Conservation (phyloP, 2,113 vertebrate species). For the Pelusios castaneus region DNA sequence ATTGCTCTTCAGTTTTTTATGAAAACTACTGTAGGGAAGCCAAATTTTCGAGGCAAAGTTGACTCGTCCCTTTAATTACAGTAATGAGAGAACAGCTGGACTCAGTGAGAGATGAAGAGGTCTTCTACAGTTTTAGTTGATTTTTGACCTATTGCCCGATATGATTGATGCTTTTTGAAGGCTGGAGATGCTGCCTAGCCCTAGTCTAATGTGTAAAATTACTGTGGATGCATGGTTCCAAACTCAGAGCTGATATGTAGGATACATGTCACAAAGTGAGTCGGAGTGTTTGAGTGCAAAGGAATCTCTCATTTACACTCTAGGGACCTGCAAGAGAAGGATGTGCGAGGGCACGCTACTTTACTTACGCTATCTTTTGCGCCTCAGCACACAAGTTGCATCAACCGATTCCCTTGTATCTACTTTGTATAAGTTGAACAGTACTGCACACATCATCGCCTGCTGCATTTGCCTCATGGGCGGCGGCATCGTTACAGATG, state of each 20-base stretch:
- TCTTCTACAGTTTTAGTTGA: not conserved
- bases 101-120: not conserved
- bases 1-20: not conserved
- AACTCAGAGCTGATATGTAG: not conserved
- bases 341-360: not conserved
- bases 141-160: not conserved
- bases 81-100: not conserved
- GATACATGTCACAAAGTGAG: not conserved
- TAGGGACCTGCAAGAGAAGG: not conserved
- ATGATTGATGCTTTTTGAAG: not conserved
- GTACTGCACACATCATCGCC: not conserved
- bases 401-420: not conserved
- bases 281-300: not conserved
- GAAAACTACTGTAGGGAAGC: slow-evolving; percentile 10
- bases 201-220: not conserved
- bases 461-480: not conserved
- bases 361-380: not conserved
- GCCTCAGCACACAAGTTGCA: not conserved
- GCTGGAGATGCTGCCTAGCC: not conserved
- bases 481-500: not conserved
- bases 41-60: not conserved
- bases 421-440: not conserved
- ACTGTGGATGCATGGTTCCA: not conserved
- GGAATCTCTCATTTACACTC: not conserved
- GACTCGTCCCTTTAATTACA: not conserved